Evolutionary conservation across 92 coral and sea anemone species (phyloP), one percentile per base, ranked within the genome.

Genomic region (Porites evermanni): DNA sequence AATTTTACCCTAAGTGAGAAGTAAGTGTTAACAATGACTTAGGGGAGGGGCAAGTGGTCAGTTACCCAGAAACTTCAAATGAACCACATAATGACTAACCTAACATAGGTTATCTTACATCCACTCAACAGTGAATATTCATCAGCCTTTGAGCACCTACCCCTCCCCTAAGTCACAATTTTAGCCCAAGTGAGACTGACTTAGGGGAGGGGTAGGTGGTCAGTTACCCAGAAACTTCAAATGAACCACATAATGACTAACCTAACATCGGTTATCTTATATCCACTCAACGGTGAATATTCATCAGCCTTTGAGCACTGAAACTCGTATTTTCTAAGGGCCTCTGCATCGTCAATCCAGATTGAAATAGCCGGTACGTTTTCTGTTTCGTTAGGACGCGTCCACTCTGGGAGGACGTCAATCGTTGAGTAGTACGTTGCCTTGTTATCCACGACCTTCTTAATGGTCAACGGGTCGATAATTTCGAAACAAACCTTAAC

Each of bases 291-390:
- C 54, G 99, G 98, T 19, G 88, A 88, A 60, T 95, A 97, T 64
- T 86, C 77, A 47, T 88, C 91, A 23, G 98, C 83, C 44, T 54
- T 88, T n/a, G 90, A 84, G 56, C 92, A 79, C 65, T 90, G 94
- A 87, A 97, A 97, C 87, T 97, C 99, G 38, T 95, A 95, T 72
- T 93, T 94, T 61, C 91, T 91, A n/a, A 93, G 88, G 11, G n/a
- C 14, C 53, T 56, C 77, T 18, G 80, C 64, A 52, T 88, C 91
- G 82, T 97, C 99, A 82, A 97, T 69, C 67, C 96, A 93, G 87
- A 97, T 95, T 26, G 95, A 68, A 19, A 97, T 80, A 0, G 93
- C 99, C 8, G 97, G 92, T 5, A 95, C 96, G 64, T 85, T 83
- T 14, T 91, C 96, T 16, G 84, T 91, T 82, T 83, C 88, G 12